phyloP scores from a whole-genome alignment of 2,113 vertebrate genomes.

The Phaethon lepturus region DNA sequence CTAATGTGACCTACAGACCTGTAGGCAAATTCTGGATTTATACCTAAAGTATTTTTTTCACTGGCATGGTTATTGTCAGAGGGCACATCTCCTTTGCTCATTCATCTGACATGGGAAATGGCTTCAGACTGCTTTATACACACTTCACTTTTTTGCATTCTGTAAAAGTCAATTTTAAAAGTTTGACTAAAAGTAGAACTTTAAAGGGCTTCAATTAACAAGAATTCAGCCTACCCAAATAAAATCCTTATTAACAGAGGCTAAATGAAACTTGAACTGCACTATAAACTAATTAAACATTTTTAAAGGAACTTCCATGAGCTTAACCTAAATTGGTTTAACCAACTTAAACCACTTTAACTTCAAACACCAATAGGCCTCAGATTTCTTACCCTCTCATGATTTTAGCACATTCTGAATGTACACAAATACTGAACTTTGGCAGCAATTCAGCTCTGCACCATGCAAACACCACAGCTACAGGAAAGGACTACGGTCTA shows the following conservation, averaged over 20 bases:
- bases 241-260: neutral
- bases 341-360: neutral
- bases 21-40: neutral
- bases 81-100: neutral
- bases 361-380: neutral
- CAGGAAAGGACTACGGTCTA: neutral
- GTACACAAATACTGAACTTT: neutral
- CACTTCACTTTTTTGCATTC: neutral
- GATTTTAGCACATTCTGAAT: neutral
- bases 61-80: neutral
- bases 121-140: neutral
- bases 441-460: neutral
- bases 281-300: neutral
- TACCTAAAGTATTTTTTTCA: fast-evolving
- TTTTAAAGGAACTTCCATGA: neutral
- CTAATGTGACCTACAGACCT: neutral
- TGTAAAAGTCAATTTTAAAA: neutral
- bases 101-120: neutral
- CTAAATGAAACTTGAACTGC: neutral
- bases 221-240: neutral
- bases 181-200: neutral
- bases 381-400: neutral
- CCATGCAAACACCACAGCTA: neutral
- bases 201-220: neutral
- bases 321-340: neutral